Evolutionary conservation across 2,888 invertebrate species (phyloP), one percentile per base, ranked within the genome.

Genomic region (Plagiodera versicolora): DNA sequence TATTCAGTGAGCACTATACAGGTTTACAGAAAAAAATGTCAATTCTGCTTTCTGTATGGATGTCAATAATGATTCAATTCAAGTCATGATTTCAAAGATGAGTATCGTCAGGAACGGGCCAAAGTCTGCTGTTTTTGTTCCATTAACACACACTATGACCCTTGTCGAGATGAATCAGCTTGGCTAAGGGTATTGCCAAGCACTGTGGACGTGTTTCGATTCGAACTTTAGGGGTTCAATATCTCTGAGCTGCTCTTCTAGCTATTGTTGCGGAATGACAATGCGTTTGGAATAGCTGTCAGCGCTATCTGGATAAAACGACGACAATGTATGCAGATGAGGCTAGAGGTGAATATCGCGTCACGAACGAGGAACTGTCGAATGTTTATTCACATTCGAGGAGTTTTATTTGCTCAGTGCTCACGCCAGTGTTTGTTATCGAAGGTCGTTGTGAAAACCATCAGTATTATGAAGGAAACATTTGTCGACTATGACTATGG

Each of bases 281-380:
- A 39, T 39, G 39, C 39, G 14, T 39, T 39, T 14, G 39, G 14
- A 39, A 39, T 14, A n/a, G 39, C 39, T 39, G 11, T 39, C 39
- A 39, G 39, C 39, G 4, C 3, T 6, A 14, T 14, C 39, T 8
- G 2, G 14, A 39, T 39, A 6, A n/a, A 39, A 39, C 39, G 39
- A 32, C 8, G 11, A 39, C 39, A 39, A 14, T 39, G 39, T 32
- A 32, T 39, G 39, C 39, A 39, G n/a, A 39, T 39, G n/a, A 14
- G 59, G 65, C 48, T 32, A 48, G 48, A 67, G 66, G 66, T 67
- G 24, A 60, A 67, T 66, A 65, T 53, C 63, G 57, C 66, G 63
- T 66, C 61, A 54, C 20, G 45, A 32, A 47, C 60, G 60, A 65
- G 61, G 65, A 66, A 60, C 54, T 60, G 58, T 56, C 58, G 61